These are phyloP conservation scores for Gorsachius goisagi DNA, from an alignment of 2,113 vertebrate species.

Conservation along the genomic window DNA sequence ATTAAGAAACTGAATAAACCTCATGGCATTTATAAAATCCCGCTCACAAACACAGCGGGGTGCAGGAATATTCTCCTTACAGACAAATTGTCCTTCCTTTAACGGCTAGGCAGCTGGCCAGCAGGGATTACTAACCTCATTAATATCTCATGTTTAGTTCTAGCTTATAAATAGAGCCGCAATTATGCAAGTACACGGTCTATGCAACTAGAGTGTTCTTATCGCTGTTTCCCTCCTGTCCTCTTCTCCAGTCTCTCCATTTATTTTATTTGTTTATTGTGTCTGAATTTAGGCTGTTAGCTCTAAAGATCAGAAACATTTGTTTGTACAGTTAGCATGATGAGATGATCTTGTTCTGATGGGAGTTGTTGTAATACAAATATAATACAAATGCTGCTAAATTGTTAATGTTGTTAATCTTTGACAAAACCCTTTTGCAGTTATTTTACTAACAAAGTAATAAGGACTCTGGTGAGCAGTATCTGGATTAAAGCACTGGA, in stretches of 20 bases:
- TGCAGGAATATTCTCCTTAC: background rate
- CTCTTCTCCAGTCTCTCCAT: background rate
- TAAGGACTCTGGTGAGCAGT: background rate
- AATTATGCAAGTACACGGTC: slow-evolving; percentile 18
- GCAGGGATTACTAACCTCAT: slow-evolving; percentile 42
- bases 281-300: slow-evolving; percentile 6
- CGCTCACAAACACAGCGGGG: background rate
- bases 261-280: slow-evolving; percentile 18
- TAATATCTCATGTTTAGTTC: slow-evolving; percentile 40
- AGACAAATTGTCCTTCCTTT: slow-evolving; percentile 20
- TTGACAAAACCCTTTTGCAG: background rate
- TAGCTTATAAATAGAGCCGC: background rate
- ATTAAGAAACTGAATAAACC: background rate
- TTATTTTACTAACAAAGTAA: background rate
- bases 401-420: background rate
- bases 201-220: background rate
- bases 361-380: background rate
- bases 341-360: background rate
- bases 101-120: background rate
- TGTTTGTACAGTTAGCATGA: background rate
- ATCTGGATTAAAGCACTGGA: background rate
- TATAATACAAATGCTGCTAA: background rate
- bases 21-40: background rate
- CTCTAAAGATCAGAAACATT: background rate
- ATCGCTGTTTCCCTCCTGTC: background rate